A percentile compares a stretch with the other conserved stretches of the same genome.
phyloP scores from a whole-genome alignment of 1,140 invertebrate genomes.

The Leptoteleia sp. region DNA sequence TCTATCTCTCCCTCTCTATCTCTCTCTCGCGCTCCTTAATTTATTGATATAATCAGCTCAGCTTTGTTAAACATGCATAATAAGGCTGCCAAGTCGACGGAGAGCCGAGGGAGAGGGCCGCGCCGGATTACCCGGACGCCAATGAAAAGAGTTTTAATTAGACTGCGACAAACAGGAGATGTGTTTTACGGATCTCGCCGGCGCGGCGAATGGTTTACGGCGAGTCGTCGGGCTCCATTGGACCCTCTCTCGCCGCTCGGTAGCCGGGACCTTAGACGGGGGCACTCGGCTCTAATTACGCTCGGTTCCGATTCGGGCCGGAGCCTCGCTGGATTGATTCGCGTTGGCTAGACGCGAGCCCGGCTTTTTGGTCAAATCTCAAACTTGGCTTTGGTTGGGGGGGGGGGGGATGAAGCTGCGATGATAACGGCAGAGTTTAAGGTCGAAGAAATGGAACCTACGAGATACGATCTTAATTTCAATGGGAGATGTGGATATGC shows the following conservation, averaged over 20 bases:
- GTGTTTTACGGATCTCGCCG: constrained; percentile 28
- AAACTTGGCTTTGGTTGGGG: no score
- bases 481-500: no score
- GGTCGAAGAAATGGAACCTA: no score
- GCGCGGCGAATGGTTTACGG: constrained; percentile 20
- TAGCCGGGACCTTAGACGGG: background rate
- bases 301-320: background rate
- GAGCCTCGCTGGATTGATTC: constrained; percentile 1
- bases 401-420: no score
- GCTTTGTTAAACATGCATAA: constrained; percentile 78
- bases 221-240: constrained; percentile 14
- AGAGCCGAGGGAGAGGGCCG: constrained; percentile 37
- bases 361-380: background rate
- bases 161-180: constrained; percentile 64
- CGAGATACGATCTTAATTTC: no score
- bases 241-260: background rate
- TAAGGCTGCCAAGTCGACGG: constrained; percentile 69
- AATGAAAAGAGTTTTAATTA: constrained; percentile 74
- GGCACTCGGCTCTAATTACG: constrained; percentile 8
- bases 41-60: constrained; percentile 80
- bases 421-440: no score
- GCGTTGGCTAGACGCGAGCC: background rate
- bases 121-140: constrained; percentile 69
- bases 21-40: constrained; percentile 69
- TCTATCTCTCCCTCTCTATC: no score